Base-by-base conservation (phyloP, 1,140 invertebrate species). In the Hydropsyche tenuis region DNA sequence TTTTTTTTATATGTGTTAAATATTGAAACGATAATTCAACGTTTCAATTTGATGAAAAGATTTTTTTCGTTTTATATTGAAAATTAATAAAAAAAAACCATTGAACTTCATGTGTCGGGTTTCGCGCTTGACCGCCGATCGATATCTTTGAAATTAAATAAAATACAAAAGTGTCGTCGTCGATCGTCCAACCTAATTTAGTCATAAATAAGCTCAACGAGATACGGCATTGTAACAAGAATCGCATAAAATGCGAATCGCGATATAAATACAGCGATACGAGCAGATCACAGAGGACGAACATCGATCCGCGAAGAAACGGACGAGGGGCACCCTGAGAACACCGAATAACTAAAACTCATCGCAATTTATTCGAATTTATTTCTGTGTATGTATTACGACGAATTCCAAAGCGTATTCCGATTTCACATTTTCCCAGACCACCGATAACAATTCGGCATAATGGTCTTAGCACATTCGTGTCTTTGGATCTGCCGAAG, bases 261-360 rank as follows among this genome's bases (percentile, higher is more conserved):
- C 66, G 45, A 75, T 75, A 75, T 75, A 75, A 75, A 74, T 68
- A 27, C 14, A 14, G 23, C 68, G 73, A 74, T 70, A 72, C n/a
- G 45, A 23, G 7, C 66, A 53, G 45, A 30, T 12, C 3, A 46
- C 22, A 42, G 20, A 37, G 30, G 9, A 37, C 3, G 3, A 37
- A 37, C 14, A 51, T n/a, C 46, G 46, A 51, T 51, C 46, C 4
- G 14, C 7, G n/a, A 45, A 45, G 43, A n/a, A 7, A 7, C 43
- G 30, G 9, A 37, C 30, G 9, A 37, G 30, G 30, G 30, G 30
- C 30, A 37, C 3, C 30, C 30, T 4, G 9, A 3, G 30, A 37
- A 37, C 3, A 3, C 9, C 30, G 30, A 37, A 9, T 37, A 9
- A 37, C 30, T 37, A 37, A 4, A 37, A 4, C 9, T 37, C 3